Percentiles rank a stretch among this genome's conserved stretches.
Conservation (phyloP, 2,888 invertebrate species). For the Leptodirus hochenwartii region DNA sequence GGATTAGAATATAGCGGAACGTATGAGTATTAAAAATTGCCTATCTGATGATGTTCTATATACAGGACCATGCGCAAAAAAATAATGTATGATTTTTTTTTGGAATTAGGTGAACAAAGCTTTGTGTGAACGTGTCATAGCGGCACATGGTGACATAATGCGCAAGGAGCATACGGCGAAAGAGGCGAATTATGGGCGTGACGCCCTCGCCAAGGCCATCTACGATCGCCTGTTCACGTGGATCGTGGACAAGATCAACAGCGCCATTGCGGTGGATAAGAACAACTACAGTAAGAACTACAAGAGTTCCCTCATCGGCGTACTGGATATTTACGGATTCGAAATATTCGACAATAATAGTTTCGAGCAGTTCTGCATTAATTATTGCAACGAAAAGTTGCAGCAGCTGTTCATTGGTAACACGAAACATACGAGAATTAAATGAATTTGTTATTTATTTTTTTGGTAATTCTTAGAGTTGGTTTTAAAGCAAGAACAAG, state of each 20-base stretch:
- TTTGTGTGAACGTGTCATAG: constrained; percentile 73
- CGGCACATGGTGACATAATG: constrained; percentile 85
- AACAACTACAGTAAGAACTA: constrained; percentile 32
- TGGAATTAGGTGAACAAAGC: constrained; percentile 61
- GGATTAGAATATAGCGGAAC: too few species aligned
- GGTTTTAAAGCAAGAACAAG: constrained; percentile 95
- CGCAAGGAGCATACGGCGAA: constrained; percentile 72
- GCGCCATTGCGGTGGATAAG: constrained; percentile 64
- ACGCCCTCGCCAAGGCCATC: constrained; percentile 89
- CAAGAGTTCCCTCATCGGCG: constrained; percentile 74
- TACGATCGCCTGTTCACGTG: constrained; percentile 89
- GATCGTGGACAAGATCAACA: constrained; percentile 85
- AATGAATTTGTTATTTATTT: background rate
- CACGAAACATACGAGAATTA: constrained; percentile 1
- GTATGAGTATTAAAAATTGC: too few species aligned
- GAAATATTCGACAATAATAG: constrained; percentile 95
- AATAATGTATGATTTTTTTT: too few species aligned
- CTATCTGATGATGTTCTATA: too few species aligned
- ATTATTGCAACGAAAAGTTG: constrained; percentile 96
- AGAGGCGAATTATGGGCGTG: constrained; percentile 75
- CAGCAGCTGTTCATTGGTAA: constrained; percentile 92
- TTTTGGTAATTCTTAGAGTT: constrained; percentile 46
- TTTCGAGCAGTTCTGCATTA: constrained; percentile 98
- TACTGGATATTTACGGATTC: constrained; percentile 96
- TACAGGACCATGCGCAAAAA: too few species aligned